Base-by-base conservation (phyloP, 2,797 vertebrate species). In the Rhodeus uyekii region DNA sequence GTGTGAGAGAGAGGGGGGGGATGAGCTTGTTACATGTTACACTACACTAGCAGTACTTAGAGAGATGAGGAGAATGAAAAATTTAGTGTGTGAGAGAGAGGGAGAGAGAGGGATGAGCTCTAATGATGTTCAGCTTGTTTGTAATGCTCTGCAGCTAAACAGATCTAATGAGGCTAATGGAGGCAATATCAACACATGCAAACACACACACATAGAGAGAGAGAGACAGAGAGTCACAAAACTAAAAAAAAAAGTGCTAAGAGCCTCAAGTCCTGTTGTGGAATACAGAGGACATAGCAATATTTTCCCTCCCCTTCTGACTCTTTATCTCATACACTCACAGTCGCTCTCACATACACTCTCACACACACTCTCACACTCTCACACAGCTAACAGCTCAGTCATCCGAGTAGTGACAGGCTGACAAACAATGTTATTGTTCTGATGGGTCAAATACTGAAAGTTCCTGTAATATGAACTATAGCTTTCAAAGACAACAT, bases 141-240 rank as follows among this genome's bases (percentile, higher is more conserved):
- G 82, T 75, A 29, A 80, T 71, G 64, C 76, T 84, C 73, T 60
- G 46, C 73, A 83, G 78, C 82, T 84, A 84, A 87, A 85, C 63
- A 82, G 75, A 84, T 85, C 72, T 86, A 87, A 87, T 86, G 80
- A 88, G 86, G 85, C 86, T 87, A 89, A 87, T 87, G 55, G 80
- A 81, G 76, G 74, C 76, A 82, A 87, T 84, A 81, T 81, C 64
- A 82, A 74, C 34, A 87, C 61, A 75, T 50, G 29, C 36, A 77
- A 75, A 90, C 87, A 88, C 84, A 72, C 75, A 68, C 64, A 24
- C 64, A 60, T 34, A 55, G 10, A 2, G 50, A 55, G 4, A 10
- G 50, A 24, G 12, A 14, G 53, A 58, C n/a, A 27, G 55, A 58
- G 55, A 58, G 12, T 53, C 1, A 84, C 10, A 73, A 6, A 61